Conservation (phyloP, 2,797 vertebrate species). For the Diplodus sargus region DNA sequence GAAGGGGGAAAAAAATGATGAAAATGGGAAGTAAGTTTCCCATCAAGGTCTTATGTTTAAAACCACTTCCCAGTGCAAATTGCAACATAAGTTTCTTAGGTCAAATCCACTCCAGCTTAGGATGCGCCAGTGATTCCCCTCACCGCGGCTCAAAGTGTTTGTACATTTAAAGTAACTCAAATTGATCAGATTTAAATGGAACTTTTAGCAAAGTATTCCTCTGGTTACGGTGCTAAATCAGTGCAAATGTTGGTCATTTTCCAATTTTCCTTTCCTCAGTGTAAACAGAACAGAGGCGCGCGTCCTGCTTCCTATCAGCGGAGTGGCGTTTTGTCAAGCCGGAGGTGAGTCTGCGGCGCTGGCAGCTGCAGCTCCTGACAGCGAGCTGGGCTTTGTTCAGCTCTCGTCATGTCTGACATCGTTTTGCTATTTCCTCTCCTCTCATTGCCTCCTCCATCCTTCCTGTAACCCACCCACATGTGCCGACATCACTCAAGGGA, state of each 20-base stretch:
- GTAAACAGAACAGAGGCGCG: constrained; percentile 18
- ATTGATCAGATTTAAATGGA: background rate
- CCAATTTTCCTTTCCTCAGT: background rate
- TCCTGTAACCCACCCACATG: constrained; percentile 62
- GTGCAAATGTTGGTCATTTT: background rate
- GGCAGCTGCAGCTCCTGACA: constrained; percentile 40
- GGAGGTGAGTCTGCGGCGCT: constrained; percentile 42
- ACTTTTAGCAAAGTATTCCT: background rate
- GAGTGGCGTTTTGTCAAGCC: constrained; percentile 46
- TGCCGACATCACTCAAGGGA: constrained; percentile 70
- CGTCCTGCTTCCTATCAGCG: constrained; percentile 36
- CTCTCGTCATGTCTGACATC: constrained; percentile 69
- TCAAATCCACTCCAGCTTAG: constrained; percentile 33
- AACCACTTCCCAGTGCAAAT: constrained; percentile 55
- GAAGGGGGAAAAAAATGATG: constrained; percentile 6
- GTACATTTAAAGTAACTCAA: background rate
- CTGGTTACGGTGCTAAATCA: background rate
- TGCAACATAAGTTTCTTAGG: constrained; percentile 50
- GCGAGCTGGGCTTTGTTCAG: constrained; percentile 63
- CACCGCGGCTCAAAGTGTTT: background rate
- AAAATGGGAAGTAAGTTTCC: constrained; percentile 33
- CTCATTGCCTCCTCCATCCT: constrained; percentile 41
- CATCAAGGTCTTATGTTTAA: constrained; percentile 61
- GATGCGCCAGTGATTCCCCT: constrained; percentile 8
- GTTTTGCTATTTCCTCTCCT: constrained; percentile 69